Percentiles rank a stretch among this genome's conserved stretches.
These are phyloP conservation scores for Ceramica pisi DNA, from an alignment of 2,888 invertebrate genomes.

Conservation along the genomic window DNA sequence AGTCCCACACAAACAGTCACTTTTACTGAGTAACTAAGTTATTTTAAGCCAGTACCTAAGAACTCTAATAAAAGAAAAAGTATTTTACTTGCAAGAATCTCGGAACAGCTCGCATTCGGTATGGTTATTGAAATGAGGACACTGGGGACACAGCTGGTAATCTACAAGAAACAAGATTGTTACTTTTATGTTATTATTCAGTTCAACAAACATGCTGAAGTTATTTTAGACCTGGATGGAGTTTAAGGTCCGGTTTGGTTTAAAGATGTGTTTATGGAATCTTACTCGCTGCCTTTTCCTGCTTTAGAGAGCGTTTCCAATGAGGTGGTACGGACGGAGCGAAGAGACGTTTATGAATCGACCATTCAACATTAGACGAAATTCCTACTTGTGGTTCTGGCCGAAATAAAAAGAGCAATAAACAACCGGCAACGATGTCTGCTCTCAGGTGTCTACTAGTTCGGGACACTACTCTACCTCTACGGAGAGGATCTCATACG, in stretches of 20 bases:
- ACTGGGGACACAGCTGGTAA: constrained; percentile 86
- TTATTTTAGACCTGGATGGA: not conserved
- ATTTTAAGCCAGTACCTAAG: not conserved
- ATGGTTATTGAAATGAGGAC: constrained; percentile 82
- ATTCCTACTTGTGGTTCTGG: not conserved
- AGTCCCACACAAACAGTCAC: no score
- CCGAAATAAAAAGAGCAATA: no score
- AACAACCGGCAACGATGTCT: no score
- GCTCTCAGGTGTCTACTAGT: no score
- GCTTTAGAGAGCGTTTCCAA: not conserved
- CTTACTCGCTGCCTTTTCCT: not conserved
- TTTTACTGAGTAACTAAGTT: no score
- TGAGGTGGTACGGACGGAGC: not conserved
- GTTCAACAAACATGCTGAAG: not conserved
- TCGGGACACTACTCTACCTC: no score
- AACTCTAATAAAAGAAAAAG: not conserved
- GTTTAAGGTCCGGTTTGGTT: not conserved
- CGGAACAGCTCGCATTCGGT: constrained; percentile 86
- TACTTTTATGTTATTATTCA: not conserved
- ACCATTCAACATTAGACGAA: not conserved
- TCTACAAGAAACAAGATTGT: constrained; percentile 70
- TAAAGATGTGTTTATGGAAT: not conserved
- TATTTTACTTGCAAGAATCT: constrained; percentile 84
- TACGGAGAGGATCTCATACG: no score
- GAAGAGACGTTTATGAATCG: not conserved